Evolutionary conservation across 2,113 vertebrate genomes (phyloP), one percentile per base, ranked within the genome.

Genomic region (Astur gentilis): DNA sequence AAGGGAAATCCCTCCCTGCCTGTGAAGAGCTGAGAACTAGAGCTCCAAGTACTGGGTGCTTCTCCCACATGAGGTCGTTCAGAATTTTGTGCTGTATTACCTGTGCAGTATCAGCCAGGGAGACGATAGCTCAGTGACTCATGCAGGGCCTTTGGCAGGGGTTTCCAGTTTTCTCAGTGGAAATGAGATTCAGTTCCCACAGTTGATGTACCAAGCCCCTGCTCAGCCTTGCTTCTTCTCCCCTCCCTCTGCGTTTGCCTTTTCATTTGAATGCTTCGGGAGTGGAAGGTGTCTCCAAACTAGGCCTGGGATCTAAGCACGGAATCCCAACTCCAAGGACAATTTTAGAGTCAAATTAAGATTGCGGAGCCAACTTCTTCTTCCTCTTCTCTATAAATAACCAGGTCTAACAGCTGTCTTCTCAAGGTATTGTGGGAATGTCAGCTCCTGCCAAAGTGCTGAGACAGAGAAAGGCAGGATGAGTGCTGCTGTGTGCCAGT

Each of bases 261-360:
- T 83, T 69, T 27, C 83, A 78, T 95, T 79, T 65, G 72, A 87
- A 64, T 69, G 57, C 36, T 61, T 22, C 17, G 0, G 36, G 92
- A 82, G 89, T 16, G 7, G 73, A 75, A 26, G 89, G 18, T 23
- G 86, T 50, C 69, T 94, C 72, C 88, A 62, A 34, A 57, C 11
- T 78, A 60, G 81, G 34, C 40, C 72, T 86, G 83, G 66, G 42
- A 93, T 83, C 88, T 71, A 38, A 62, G 85, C 58, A 29, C 0
- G 0, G 57, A 75, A 92, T 82, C 70, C 70, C 89, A 64, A 25
- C 36, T 71, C 83, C 69, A 20, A 66, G 62, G 62, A 83, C 86
- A 65, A 93, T 93, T 94, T 95, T 17, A 91, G 95, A 97, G 96
- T 95, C 94, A 96, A 95, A 96, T 91, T 94, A 78, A 95, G 92